A percentile compares a stretch with the other conserved stretches of the same genome.
Evolutionary conservation across 2,888 invertebrate species (phyloP).

Genomic region (Teleiodes luculella): DNA sequence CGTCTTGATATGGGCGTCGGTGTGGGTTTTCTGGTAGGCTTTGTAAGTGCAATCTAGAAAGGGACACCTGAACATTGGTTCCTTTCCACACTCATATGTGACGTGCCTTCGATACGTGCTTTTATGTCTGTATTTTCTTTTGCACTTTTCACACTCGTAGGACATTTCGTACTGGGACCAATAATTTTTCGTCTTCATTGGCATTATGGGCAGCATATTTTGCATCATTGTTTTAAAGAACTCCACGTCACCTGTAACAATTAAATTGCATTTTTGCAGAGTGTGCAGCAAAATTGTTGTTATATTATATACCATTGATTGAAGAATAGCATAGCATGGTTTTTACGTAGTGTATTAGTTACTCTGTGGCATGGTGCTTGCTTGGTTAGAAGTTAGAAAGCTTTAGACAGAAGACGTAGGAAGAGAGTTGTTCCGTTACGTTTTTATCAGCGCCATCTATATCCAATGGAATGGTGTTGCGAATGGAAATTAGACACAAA

Average conservation of each 20-base stretch:
- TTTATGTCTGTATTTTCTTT: constrained; percentile 85
- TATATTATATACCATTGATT: too few relatives aligned
- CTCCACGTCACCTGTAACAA: constrained; percentile 76
- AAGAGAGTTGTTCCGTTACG: too few relatives aligned
- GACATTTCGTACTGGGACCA: constrained; percentile 70
- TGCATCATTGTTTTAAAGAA: constrained; percentile 74
- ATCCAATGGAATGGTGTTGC: too few relatives aligned
- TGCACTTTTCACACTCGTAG: constrained; percentile 82
- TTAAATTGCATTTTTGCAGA: constrained; percentile 25
- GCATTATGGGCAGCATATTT: constrained; percentile 67
- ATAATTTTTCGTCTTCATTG: constrained; percentile 74
- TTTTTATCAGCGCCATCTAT: too few relatives aligned
- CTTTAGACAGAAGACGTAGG: not conserved
- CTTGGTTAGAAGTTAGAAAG: not conserved
- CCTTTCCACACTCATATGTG: constrained; percentile 82
- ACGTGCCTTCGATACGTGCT: constrained; percentile 85
- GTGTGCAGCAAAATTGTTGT: too few relatives aligned
- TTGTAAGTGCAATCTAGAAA: constrained; percentile 71
- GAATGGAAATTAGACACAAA: too few relatives aligned
- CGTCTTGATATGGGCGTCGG: constrained; percentile 73
- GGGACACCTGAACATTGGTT: constrained; percentile 74
- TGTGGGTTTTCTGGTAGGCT: constrained; percentile 74
- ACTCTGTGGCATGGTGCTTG: not conserved
- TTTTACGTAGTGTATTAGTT: too few relatives aligned
- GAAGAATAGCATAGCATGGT: too few relatives aligned